Conservation (phyloP, 2,113 vertebrate genomes). For the Passer domesticus region DNA sequence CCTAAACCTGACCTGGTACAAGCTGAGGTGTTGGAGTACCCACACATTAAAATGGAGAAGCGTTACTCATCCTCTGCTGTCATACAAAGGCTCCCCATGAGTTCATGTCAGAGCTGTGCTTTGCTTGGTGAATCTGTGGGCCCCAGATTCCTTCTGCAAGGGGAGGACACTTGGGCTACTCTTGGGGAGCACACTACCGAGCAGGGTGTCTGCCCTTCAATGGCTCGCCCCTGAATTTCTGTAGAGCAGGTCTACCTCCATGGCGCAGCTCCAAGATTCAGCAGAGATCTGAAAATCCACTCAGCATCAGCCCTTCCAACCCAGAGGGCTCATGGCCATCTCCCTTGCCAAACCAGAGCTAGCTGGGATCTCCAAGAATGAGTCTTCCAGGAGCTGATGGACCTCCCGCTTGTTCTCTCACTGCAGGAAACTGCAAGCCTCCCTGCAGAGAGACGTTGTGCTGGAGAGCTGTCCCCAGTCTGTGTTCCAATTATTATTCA, state of each 20-base stretch:
- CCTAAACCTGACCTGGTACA: background rate
- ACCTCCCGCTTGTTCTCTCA: background rate
- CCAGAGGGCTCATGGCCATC: background rate
- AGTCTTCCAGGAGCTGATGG: background rate
- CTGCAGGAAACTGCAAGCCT: background rate
- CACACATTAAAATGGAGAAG: background rate
- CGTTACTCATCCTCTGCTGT: background rate
- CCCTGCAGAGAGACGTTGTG: background rate
- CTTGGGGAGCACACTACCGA: background rate
- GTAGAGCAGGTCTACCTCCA: background rate
- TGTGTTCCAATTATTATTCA: background rate
- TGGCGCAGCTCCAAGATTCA: background rate
- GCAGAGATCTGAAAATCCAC: background rate
- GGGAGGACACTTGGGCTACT: background rate
- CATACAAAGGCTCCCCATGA: accelerated
- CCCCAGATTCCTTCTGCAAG: background rate
- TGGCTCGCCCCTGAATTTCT: accelerated
- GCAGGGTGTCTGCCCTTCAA: background rate
- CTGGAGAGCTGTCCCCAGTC: background rate
- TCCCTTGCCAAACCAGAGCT: background rate
- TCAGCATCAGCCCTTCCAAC: background rate
- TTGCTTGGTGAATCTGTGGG: accelerated
- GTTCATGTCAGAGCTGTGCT: background rate
- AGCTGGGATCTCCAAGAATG: background rate
- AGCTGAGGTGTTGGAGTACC: background rate